phyloP scores from a whole-genome alignment of 2,113 vertebrate genomes.

The Mustelus asterias region DNA sequence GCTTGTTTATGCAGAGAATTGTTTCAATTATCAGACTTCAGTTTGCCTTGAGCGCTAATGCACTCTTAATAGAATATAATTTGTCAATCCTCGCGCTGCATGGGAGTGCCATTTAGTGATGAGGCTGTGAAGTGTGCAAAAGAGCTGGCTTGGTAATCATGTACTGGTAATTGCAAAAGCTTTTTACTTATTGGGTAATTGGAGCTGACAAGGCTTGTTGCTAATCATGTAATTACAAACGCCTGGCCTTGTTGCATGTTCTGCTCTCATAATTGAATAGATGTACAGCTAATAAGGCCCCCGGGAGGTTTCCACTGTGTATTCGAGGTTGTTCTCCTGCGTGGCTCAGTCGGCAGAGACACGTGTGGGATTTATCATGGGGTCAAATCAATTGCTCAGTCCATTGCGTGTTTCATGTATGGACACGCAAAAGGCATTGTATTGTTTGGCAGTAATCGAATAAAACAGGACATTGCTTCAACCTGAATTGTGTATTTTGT shows the following conservation, averaged over 20 bases:
- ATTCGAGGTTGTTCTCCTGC: neutral
- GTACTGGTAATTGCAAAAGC: neutral
- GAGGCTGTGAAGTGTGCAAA: neutral
- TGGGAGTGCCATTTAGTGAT: neutral
- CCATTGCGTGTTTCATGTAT: neutral
- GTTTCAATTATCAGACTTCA: neutral
- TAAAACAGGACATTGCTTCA: neutral
- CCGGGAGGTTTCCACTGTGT: neutral
- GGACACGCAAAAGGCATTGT: neutral
- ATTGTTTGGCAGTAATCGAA: neutral
- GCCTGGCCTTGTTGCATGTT: neutral
- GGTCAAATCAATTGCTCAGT: neutral
- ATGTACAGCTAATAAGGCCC: neutral
- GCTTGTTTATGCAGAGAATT: neutral
- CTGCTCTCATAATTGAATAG: neutral
- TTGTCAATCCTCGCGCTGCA: neutral
- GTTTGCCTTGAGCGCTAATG: neutral
- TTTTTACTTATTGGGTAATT: constrained; percentile 7
- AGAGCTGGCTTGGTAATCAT: neutral
- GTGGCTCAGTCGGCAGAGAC: neutral
- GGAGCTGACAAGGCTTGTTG: constrained; percentile 3
- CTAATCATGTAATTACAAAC: constrained; percentile 13
- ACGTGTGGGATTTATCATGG: neutral
- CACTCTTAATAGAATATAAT: neutral
- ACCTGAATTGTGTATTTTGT: neutral